Evolutionary conservation across 2,888 invertebrate genomes (phyloP), one percentile per base, ranked within the genome.

Genomic region (Apamea monoglypha): DNA sequence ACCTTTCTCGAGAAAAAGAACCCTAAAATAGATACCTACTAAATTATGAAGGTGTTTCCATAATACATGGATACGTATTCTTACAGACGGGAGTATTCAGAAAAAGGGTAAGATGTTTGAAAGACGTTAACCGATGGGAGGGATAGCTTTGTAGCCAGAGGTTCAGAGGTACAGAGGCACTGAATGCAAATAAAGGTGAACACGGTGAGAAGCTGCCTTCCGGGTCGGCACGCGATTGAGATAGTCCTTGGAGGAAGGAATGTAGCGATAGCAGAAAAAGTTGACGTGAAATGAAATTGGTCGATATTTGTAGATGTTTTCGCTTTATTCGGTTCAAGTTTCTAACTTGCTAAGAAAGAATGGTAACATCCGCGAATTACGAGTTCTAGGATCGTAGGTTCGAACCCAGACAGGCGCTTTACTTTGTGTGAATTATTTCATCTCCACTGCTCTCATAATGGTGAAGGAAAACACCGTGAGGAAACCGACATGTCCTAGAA

Each of bases 111-210:
- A 68, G 64, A 74, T 64, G 76, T 70, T 72, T 64, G 47, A 67
- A 81, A 85, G 72, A 75, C 72, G 76, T 40, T 77, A 80, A 69
- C 76, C 76, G 79, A 80, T 79, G 69, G 69, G 68, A 74, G 70
- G 78, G 76, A 59, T 68, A 56, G 59, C 76, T 78, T 80, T 82
- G 80, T 78, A 77, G 74, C 70, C 70, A 69, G 36, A 77, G 75
- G 59, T 77, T 36, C 77, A 21, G 77, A 78, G 78, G 61, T 47
- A 47, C 18, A n/a, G 81, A 70, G 77, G 76, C 77, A 84, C 79
- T 80, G 90, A 84, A 82, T 81, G 81, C 87, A 88, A 88, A 88
- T 89, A 88, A 89, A 87, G 70, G 79, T 25, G 75, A 77, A 66
- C 68, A 47, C 25, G 80, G 59, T 61, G 36, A 79, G 81, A 71